Percentiles rank a stretch among this genome's conserved stretches.
phyloP scores from a whole-genome alignment of 2,797 vertebrate genomes.

The Triplophysa bombifrons region DNA sequence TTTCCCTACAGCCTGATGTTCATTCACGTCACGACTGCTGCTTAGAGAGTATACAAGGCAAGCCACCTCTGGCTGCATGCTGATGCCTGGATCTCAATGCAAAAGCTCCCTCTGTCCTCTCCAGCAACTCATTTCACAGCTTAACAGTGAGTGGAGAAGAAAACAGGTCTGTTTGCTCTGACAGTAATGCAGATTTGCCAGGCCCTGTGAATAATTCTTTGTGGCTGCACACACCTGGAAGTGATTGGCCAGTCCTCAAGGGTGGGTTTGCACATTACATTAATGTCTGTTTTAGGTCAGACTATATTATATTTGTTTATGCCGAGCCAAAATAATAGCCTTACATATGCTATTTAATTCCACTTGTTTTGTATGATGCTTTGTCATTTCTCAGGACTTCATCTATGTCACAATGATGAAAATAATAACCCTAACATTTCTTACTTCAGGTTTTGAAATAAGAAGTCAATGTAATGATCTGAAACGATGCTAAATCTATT shows the following conservation, averaged over 20 bases:
- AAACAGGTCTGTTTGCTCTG: slow-evolving; percentile 14
- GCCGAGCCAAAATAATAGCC: slow-evolving; percentile 1
- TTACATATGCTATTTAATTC: slow-evolving; percentile 12
- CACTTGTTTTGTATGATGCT: slow-evolving; percentile 1
- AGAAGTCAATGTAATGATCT: slow-evolving; percentile 47
- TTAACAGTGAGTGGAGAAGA: slow-evolving; percentile 12
- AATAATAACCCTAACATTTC: neutral
- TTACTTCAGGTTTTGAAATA: slow-evolving; percentile 54
- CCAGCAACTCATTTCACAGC: slow-evolving; percentile 17
- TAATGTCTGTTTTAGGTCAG: slow-evolving; percentile 9
- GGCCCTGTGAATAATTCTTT: slow-evolving; percentile 38
- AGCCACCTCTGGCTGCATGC: slow-evolving; percentile 35
- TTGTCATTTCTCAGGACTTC: neutral
- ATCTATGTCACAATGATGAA: slow-evolving; percentile 3
- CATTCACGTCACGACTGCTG: slow-evolving; percentile 34
- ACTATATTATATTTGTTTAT: slow-evolving; percentile 16
- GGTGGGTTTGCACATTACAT: slow-evolving; percentile 18
- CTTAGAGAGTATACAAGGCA: slow-evolving; percentile 6
- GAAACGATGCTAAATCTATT: slow-evolving; percentile 16
- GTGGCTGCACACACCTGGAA: slow-evolving; percentile 31
- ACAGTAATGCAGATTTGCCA: slow-evolving; percentile 17
- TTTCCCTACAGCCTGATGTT: slow-evolving; percentile 43
- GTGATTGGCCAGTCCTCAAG: neutral
- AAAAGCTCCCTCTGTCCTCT: slow-evolving; percentile 25
- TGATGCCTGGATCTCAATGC: slow-evolving; percentile 40